Percentiles rank a stretch among this genome's conserved stretches.
Conservation (phyloP, 2,797 vertebrate genomes). For the Chaetophractus vellerosus region DNA sequence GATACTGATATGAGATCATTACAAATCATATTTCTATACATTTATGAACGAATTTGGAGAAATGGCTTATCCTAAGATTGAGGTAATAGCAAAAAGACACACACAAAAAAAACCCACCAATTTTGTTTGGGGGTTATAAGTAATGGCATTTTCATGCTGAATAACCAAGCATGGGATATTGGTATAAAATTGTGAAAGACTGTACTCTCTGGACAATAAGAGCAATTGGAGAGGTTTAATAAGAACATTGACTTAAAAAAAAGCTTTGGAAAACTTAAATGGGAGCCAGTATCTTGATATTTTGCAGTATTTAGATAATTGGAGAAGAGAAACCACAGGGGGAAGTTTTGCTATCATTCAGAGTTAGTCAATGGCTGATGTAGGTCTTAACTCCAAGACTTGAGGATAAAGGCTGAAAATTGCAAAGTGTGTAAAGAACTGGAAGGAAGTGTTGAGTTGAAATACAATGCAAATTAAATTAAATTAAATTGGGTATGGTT, state of each 20-base stretch:
- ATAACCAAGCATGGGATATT: neutral
- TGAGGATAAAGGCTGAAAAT: neutral
- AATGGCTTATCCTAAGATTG: neutral
- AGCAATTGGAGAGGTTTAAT: neutral
- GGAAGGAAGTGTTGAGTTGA: neutral
- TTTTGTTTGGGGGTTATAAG: neutral
- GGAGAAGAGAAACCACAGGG: neutral
- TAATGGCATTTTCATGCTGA: neutral
- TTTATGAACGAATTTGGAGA: neutral
- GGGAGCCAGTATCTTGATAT: neutral
- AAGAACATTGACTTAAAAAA: neutral
- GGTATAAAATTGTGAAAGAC: neutral
- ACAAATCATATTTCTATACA: neutral
- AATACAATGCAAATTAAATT: conserved; percentile 19
- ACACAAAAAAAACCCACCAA: neutral
- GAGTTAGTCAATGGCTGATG: neutral
- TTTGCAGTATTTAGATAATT: neutral
- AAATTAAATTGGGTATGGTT: neutral
- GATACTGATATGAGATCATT: neutral
- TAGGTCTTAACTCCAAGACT: neutral
- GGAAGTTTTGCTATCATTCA: neutral
- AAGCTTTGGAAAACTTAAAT: neutral
- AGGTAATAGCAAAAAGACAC: neutral
- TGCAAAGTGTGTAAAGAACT: neutral
- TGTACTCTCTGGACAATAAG: neutral